A percentile compares a stretch with the other conserved stretches of the same genome.
phyloP scores from a whole-genome alignment of 92 coral and sea anemone species.

The Zoanthus sociatus region DNA sequence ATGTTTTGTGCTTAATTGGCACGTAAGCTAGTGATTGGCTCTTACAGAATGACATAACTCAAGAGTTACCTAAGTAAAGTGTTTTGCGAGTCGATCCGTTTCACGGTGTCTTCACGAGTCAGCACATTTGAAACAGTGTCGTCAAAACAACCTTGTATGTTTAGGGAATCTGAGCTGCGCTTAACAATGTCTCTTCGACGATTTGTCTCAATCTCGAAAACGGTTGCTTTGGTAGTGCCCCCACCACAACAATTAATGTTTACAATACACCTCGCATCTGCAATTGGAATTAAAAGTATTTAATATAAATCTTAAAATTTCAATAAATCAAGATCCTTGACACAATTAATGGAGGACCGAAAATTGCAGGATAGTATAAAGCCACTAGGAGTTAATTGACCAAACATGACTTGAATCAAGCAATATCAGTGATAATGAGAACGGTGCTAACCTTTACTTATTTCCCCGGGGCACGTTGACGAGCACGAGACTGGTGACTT shows the following conservation, averaged over 20 bases:
- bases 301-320: no score
- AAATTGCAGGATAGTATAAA: no score
- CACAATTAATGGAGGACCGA: no score
- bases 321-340: no score
- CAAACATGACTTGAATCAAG: no score
- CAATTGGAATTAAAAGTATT: no score
- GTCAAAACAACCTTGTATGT: constrained; percentile 17
- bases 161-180: not conserved
- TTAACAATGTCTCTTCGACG: not conserved
- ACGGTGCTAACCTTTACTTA: not conserved
- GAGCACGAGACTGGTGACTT: not conserved
- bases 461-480: constrained; percentile 20
- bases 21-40: no score
- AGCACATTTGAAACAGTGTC: constrained; percentile 7
- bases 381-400: no score
- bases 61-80: not conserved
- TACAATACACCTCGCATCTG: not conserved
- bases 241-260: constrained; percentile 1
- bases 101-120: not conserved
- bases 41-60: no score
- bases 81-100: not conserved
- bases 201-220: not conserved
- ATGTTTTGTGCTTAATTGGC: no score
- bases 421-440: no score
- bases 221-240: not conserved